phyloP scores from a whole-genome alignment of 2,797 vertebrate species.

The Podarcis lilfordi region DNA sequence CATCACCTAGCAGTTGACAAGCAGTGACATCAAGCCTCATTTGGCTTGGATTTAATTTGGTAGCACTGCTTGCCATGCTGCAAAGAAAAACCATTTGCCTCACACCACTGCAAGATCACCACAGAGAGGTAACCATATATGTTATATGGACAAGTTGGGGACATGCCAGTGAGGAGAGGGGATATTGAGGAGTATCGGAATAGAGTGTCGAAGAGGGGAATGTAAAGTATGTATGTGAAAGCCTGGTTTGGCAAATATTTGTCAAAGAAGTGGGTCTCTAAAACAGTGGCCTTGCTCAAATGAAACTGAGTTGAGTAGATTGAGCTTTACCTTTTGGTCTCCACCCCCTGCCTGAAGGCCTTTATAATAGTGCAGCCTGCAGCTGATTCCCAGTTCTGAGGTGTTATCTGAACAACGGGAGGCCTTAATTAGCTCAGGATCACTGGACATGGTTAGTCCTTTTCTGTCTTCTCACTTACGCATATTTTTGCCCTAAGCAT shows the following conservation, averaged over 20 bases:
- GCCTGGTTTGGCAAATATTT: neutral
- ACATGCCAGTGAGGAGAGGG: neutral
- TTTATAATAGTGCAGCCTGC: slow-evolving; percentile 50
- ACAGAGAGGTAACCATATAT: neutral
- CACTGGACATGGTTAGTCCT: slow-evolving; percentile 54
- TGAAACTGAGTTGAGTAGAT: slow-evolving; percentile 12
- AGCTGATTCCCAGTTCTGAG: slow-evolving; percentile 70
- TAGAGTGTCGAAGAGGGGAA: neutral
- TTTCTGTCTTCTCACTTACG: slow-evolving; percentile 68
- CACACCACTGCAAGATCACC: neutral
- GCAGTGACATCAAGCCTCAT: too few relatives aligned
- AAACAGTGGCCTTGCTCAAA: slow-evolving; percentile 2
- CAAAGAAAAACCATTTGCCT: neutral
- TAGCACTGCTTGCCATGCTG: too few relatives aligned
- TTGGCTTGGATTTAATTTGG: too few relatives aligned
- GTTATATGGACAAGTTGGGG: neutral
- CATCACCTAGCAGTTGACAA: too few relatives aligned
- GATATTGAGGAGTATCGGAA: neutral
- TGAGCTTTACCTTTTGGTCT: neutral
- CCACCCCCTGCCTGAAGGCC: neutral
- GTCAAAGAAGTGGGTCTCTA: neutral
- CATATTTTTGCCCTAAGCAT: slow-evolving; percentile 71
- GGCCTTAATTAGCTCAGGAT: slow-evolving; percentile 74
- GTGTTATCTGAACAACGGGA: slow-evolving; percentile 74
- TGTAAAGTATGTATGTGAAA: neutral